Conservation (phyloP, 2,888 invertebrate species). For the Oscheius myriophilus region DNA sequence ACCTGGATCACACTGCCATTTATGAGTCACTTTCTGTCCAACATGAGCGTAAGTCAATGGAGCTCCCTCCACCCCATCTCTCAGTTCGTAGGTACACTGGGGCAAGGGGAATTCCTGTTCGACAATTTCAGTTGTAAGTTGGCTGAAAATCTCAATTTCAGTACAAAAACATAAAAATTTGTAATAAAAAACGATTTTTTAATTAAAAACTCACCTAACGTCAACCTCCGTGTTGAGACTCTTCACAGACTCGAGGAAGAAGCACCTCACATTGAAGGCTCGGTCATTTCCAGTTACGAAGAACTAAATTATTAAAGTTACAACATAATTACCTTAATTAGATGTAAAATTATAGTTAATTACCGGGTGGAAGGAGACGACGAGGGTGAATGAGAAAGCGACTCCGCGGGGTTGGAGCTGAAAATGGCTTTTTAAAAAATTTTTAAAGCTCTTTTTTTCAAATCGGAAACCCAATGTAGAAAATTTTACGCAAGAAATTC, state of each 20-base stretch:
- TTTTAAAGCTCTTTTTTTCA: conserved; percentile 10
- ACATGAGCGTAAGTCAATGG: conserved; percentile 55
- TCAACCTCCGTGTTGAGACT: conserved; percentile 65
- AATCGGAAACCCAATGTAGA: too few species aligned
- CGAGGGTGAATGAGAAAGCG: conserved; percentile 68
- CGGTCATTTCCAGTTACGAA: conserved; percentile 69
- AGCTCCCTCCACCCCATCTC: conserved; percentile 54
- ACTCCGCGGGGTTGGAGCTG: conserved; percentile 67
- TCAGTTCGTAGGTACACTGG: conserved; percentile 66
- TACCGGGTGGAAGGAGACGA: conserved; percentile 69
- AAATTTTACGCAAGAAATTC: too few species aligned
- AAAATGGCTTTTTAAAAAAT: not conserved
- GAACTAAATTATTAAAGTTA: conserved; percentile 34
- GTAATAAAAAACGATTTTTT: not conserved
- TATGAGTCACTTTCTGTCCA: conserved; percentile 65
- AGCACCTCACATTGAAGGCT: conserved; percentile 69
- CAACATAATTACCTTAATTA: not conserved
- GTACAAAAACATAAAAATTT: not conserved
- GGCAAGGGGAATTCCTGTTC: conserved; percentile 68
- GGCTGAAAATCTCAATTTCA: conserved; percentile 41
- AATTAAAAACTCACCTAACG: conserved; percentile 55
- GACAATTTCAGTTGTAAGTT: conserved; percentile 63
- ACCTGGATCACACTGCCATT: conserved; percentile 69
- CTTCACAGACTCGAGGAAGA: conserved; percentile 70
- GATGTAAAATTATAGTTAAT: not conserved